Conservation (phyloP, 2,888 invertebrate genomes). For the Uloborus plumipes region DNA sequence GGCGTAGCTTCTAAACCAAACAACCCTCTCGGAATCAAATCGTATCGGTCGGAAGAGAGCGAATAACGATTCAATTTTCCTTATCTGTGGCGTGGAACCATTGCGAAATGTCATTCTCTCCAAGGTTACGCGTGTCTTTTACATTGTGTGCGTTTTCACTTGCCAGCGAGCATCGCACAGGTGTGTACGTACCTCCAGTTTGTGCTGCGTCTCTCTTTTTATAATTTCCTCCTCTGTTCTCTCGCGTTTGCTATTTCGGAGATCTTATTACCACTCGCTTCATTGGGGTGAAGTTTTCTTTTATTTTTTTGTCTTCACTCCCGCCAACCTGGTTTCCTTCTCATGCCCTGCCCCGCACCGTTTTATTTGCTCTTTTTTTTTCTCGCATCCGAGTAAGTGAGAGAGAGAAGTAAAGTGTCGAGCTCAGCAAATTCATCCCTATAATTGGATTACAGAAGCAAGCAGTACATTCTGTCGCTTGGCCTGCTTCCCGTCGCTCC, state of each 20-base stretch:
- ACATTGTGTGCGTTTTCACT: slow-evolving; percentile 8
- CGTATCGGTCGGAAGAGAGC: not conserved
- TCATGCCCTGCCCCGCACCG: not conserved
- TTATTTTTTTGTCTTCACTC: not conserved
- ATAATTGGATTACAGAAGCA: slow-evolving; percentile 37
- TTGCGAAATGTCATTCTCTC: slow-evolving; percentile 3
- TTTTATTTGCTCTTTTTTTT: slow-evolving; percentile 10
- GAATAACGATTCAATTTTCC: slow-evolving; percentile 27
- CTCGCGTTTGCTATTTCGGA: not conserved
- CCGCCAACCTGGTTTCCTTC: not conserved
- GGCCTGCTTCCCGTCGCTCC: slow-evolving; percentile 8
- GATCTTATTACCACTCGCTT: slow-evolving; percentile 22
- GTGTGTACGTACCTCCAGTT: not conserved
- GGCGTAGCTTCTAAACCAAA: too few relatives aligned
- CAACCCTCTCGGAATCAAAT: not conserved
- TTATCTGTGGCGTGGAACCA: slow-evolving; percentile 20
- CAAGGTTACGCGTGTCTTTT: slow-evolving; percentile 14
- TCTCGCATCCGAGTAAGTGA: slow-evolving; percentile 18
- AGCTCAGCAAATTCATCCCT: slow-evolving; percentile 44
- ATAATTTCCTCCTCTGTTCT: not conserved
- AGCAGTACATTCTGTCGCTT: not conserved
- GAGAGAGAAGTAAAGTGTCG: not conserved
- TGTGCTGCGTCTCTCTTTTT: not conserved
- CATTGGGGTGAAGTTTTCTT: slow-evolving; percentile 18
- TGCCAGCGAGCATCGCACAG: slow-evolving; percentile 9